Conservation (phyloP, 2,888 invertebrate species). For the Apodemia duryi region DNA sequence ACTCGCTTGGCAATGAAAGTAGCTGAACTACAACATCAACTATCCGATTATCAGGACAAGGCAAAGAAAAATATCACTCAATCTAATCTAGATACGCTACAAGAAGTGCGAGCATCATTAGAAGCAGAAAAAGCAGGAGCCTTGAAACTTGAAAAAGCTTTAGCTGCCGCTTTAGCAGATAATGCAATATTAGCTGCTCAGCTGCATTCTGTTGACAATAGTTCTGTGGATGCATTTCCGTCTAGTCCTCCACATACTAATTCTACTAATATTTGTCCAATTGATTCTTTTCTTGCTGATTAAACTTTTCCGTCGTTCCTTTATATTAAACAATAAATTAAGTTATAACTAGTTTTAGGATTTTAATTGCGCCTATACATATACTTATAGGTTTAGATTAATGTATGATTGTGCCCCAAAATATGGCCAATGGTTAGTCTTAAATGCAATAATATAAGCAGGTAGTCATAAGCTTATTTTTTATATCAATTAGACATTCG, state of each 20-base stretch:
- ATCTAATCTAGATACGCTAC: conserved; percentile 44
- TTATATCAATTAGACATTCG: too few species aligned
- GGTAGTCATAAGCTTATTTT: too few species aligned
- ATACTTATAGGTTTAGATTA: not conserved
- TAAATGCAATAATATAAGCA: too few species aligned
- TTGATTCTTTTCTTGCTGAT: conserved; percentile 65
- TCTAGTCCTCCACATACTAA: conserved; percentile 32
- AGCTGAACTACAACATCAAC: conserved; percentile 47
- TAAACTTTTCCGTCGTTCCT: conserved; percentile 31
- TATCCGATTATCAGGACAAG: conserved; percentile 34
- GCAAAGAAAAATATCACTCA: conserved; percentile 29
- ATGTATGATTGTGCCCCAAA: not conserved
- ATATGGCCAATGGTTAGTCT: not conserved
- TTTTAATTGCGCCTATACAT: too few species aligned
- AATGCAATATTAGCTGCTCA: conserved; percentile 53
- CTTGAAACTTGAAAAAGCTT: conserved; percentile 51
- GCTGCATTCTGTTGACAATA: conserved; percentile 45
- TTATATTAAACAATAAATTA: too few species aligned
- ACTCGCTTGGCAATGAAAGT: conserved; percentile 47
- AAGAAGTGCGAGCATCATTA: conserved; percentile 49
- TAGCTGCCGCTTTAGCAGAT: conserved; percentile 58
- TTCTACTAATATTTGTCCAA: conserved; percentile 45
- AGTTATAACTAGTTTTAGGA: too few species aligned
- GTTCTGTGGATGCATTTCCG: conserved; percentile 26
- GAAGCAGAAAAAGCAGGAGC: conserved; percentile 57